phyloP scores from a whole-genome alignment of 2,113 vertebrate species.

The Bos indicus region DNA sequence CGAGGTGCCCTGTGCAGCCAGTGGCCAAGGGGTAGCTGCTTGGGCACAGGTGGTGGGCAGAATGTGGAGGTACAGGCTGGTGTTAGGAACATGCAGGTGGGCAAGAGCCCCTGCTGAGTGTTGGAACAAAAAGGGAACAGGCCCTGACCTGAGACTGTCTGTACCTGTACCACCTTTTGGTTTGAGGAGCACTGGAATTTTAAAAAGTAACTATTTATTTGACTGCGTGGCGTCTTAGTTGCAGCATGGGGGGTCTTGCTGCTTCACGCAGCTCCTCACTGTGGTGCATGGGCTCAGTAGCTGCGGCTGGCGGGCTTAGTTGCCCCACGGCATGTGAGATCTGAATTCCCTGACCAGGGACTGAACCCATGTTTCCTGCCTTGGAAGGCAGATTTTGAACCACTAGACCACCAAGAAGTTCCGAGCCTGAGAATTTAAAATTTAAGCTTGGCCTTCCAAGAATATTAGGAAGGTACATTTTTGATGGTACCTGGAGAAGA shows the following conservation, averaged over 20 bases:
- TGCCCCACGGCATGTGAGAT: neutral
- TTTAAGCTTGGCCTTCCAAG: neutral
- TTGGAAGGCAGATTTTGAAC: neutral
- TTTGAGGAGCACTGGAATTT: neutral
- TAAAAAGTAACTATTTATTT: neutral
- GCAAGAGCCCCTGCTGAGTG: neutral
- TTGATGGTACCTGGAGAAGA: neutral
- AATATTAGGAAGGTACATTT: neutral
- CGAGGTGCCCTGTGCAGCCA: no score
- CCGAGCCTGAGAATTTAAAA: neutral
- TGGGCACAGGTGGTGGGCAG: neutral
- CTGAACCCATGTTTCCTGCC: neutral
- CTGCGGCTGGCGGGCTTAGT: fast-evolving
- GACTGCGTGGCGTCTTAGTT: fast-evolving
- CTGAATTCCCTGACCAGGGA: neutral
- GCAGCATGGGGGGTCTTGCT: neutral
- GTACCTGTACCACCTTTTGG: neutral
- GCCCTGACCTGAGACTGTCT: neutral
- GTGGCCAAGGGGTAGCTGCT: neutral
- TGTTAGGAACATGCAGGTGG: neutral
- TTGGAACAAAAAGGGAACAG: neutral
- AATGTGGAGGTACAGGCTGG: neutral
- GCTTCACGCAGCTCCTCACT: neutral
- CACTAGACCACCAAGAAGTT: neutral
- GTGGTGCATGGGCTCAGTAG: neutral